Evolutionary conservation across 1,140 invertebrate species (phyloP).

Genomic region (Rhyzopertha dominica): DNA sequence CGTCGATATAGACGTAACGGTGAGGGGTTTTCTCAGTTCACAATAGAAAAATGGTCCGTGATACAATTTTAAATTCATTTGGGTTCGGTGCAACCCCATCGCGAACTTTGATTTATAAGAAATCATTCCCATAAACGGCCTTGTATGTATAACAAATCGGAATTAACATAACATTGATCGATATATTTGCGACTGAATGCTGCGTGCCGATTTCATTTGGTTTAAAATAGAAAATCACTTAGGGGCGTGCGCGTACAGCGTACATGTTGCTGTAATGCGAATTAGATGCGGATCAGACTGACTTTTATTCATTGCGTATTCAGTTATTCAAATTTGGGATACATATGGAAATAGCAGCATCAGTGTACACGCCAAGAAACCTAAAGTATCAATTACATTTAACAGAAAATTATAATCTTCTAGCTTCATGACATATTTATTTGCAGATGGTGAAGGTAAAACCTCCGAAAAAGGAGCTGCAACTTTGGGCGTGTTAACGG

Average conservation of each 20-base stretch:
- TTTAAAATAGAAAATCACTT: slow-evolving; percentile 24
- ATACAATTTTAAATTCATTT: slow-evolving; percentile 32
- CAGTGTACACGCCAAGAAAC: not conserved
- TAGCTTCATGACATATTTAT: no score
- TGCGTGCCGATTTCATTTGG: slow-evolving; percentile 23
- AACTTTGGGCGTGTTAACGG: no score
- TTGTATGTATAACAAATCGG: slow-evolving; percentile 30
- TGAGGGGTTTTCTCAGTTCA: slow-evolving; percentile 19
- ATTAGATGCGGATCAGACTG: slow-evolving; percentile 20
- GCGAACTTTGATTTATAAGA: slow-evolving; percentile 30
- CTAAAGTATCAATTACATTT: slow-evolving; percentile 32
- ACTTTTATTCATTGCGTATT: slow-evolving; percentile 23
- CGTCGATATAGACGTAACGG: slow-evolving; percentile 29
- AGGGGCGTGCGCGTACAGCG: slow-evolving; percentile 28
- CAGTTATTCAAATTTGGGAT: slow-evolving; percentile 26
- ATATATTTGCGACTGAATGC: slow-evolving; percentile 35
- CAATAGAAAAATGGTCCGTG: slow-evolving; percentile 23
- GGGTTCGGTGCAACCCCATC: slow-evolving; percentile 26
- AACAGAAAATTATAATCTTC: no score
- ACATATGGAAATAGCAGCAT: no score
- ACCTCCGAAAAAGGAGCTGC: no score
- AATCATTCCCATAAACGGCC: slow-evolving; percentile 32
- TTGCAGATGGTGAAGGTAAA: no score
- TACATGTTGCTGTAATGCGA: slow-evolving; percentile 29
- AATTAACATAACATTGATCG: slow-evolving; percentile 36